phyloP scores from a whole-genome alignment of 2,797 vertebrate species.

The Etheostoma perlongum region DNA sequence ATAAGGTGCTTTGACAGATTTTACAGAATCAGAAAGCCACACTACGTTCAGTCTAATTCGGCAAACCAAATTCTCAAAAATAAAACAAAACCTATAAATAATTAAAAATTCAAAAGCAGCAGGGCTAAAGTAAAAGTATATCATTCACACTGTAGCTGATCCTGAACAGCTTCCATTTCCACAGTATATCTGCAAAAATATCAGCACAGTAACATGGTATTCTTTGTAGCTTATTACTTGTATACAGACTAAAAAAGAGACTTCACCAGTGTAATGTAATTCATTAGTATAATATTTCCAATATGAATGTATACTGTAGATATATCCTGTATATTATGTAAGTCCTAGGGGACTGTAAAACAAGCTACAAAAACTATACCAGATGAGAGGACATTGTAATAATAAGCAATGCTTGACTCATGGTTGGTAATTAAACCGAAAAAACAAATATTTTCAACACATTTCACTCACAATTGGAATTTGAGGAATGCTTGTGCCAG shows the following conservation, averaged over 20 bases:
- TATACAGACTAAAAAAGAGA: constrained; percentile 24
- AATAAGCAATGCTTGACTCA: neutral
- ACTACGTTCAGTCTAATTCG: constrained; percentile 20
- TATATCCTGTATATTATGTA: constrained; percentile 25
- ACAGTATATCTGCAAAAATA: neutral
- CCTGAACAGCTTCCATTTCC: neutral
- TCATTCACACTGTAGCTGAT: constrained; percentile 8
- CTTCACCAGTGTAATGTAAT: constrained; percentile 9
- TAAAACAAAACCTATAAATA: constrained; percentile 31
- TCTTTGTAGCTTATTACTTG: constrained; percentile 46
- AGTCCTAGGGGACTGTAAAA: neutral
- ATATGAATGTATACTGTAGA: constrained; percentile 10
- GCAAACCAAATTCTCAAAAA: constrained; percentile 16
- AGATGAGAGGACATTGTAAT: neutral
- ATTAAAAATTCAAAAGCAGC: constrained; percentile 30
- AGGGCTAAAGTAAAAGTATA: constrained; percentile 16
- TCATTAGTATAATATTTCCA: constrained; percentile 20
- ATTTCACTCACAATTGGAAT: constrained; percentile 1
- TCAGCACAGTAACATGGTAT: constrained; percentile 31
- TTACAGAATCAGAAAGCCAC: constrained; percentile 21
- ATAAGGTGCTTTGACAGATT: constrained; percentile 23
- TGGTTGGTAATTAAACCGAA: neutral
- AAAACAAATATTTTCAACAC: neutral
- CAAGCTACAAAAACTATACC: neutral
- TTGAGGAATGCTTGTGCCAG: neutral